Evolutionary conservation across 2,113 vertebrate species (phyloP).

Genomic region (Psittacara wagleri): DNA sequence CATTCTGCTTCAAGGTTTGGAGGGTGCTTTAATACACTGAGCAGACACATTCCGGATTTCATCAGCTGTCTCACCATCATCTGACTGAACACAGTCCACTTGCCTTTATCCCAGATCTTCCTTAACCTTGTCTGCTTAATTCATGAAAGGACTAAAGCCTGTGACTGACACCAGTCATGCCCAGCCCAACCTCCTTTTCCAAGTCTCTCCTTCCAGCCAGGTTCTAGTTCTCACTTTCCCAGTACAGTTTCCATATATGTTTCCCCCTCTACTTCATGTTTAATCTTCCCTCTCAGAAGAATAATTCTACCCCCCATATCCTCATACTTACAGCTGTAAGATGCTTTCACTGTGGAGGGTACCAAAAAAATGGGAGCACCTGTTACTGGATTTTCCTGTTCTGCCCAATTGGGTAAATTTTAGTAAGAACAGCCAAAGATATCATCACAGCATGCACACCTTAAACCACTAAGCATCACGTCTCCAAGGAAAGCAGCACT

Average conservation of each 20-base stretch:
- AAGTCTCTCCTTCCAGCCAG: background rate
- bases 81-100: background rate
- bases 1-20: background rate
- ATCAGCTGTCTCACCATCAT: background rate
- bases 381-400: background rate
- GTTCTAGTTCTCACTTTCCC: background rate
- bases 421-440: background rate
- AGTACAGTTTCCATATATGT: rapidly evolving
- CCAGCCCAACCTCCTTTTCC: background rate
- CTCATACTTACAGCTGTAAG: background rate
- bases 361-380: background rate
- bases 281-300: background rate
- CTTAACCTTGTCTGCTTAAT: background rate
- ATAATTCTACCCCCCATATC: background rate
- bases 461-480: background rate
- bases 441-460: rapidly evolving
- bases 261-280: background rate
- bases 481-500: background rate
- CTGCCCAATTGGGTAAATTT: background rate
- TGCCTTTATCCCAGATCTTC: background rate
- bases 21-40: background rate
- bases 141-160: too few species aligned
- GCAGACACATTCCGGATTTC: background rate
- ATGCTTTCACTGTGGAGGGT: background rate
- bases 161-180: background rate